phyloP scores from a whole-genome alignment of 2,888 invertebrate species.

The Dynastes grantii region DNA sequence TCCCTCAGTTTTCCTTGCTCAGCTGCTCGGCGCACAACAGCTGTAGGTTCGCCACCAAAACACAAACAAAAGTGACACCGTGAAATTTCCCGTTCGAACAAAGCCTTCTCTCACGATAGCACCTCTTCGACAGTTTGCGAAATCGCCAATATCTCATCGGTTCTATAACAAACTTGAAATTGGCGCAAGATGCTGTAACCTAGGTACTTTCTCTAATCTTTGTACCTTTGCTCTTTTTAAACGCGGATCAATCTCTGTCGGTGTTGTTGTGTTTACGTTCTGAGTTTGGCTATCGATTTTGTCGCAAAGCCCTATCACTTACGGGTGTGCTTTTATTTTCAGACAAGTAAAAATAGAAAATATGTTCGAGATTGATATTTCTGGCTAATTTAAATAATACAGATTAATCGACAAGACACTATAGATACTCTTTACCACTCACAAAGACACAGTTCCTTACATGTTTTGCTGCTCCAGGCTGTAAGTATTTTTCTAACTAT shows the following conservation, averaged over 20 bases:
- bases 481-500: conserved; percentile 50
- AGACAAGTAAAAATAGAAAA: neutral
- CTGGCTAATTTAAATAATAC: conserved; percentile 1
- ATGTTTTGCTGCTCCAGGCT: conserved; percentile 56
- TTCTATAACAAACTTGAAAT: conserved; percentile 1
- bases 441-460: conserved; percentile 29
- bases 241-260: conserved; percentile 31
- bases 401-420: conserved; percentile 8
- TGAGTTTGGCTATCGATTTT: conserved; percentile 27
- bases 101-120: neutral
- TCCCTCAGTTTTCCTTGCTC: conserved; percentile 46
- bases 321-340: conserved; percentile 16
- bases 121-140: conserved; percentile 1
- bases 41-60: conserved; percentile 57
- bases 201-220: conserved; percentile 19
- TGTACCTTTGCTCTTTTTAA: neutral
- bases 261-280: conserved; percentile 33
- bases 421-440: conserved; percentile 6
- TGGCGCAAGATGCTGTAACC: conserved; percentile 34
- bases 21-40: conserved; percentile 57
- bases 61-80: conserved; percentile 52
- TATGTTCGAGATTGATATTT: conserved; percentile 14
- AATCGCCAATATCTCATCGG: neutral
- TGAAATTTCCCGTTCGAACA: conserved; percentile 17
- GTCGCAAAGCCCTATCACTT: neutral